Conservation (phyloP, 2,888 invertebrate genomes). For the Philaethria dido region DNA sequence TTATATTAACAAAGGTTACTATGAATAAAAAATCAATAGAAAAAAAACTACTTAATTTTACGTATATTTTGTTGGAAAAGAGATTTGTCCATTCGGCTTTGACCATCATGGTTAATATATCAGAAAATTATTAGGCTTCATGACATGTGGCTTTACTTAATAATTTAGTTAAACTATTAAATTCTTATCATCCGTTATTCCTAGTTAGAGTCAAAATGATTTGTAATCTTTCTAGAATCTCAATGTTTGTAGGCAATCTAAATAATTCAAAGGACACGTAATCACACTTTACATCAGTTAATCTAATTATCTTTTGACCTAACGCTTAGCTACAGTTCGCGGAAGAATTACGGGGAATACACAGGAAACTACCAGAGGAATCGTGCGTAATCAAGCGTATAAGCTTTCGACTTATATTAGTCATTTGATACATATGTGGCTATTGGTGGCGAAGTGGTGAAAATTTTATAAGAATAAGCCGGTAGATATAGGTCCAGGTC, state of each 20-base stretch:
- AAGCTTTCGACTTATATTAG: slow-evolving; percentile 12
- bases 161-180: not conserved
- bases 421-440: not conserved
- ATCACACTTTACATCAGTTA: slow-evolving; percentile 43
- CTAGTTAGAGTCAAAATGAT: not conserved
- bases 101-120: slow-evolving; percentile 4
- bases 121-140: slow-evolving; percentile 8
- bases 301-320: slow-evolving; percentile 58
- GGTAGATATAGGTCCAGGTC: too few species aligned
- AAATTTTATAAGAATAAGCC: too few species aligned
- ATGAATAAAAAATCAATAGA: too few species aligned
- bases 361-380: slow-evolving; percentile 22
- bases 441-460: not conserved
- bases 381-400: slow-evolving; percentile 18
- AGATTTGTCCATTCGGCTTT: not conserved
- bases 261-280: slow-evolving; percentile 41
- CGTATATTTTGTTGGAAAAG: too few species aligned
- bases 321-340: slow-evolving; percentile 63
- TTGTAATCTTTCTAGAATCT: slow-evolving; percentile 28
- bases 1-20: too few species aligned
- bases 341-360: slow-evolving; percentile 58
- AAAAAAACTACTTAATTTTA: too few species aligned
- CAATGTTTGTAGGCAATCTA: slow-evolving; percentile 29
- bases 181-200: not conserved
- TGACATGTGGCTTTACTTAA: not conserved